A percentile compares a stretch with the other conserved stretches of the same genome.
Conservation (phyloP, 2,888 invertebrate species). For the Drosophila merina region DNA sequence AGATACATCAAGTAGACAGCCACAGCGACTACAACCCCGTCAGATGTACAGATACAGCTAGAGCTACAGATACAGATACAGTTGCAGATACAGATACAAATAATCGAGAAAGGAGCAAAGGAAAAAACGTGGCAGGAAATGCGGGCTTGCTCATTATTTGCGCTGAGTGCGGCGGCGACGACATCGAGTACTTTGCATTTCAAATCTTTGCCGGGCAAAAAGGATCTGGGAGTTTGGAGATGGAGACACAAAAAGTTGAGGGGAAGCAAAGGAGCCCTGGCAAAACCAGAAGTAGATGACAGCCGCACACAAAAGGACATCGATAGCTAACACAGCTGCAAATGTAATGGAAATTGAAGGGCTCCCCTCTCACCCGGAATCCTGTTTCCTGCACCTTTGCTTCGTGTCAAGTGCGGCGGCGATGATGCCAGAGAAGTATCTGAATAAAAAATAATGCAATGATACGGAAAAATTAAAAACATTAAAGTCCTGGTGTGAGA, state of each 20-base stretch:
- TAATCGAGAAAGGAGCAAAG: constrained; percentile 42
- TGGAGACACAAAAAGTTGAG: constrained; percentile 34
- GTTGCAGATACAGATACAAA: constrained; percentile 55
- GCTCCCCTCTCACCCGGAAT: constrained; percentile 44
- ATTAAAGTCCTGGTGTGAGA: constrained; percentile 48
- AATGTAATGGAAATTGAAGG: constrained; percentile 79
- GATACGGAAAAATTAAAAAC: constrained; percentile 80
- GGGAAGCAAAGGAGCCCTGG: constrained; percentile 42
- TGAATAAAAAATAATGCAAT: constrained; percentile 69
- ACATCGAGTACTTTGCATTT: constrained; percentile 77
- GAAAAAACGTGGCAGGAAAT: constrained; percentile 76
- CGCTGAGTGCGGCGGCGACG: constrained; percentile 73
- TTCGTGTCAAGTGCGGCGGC: constrained; percentile 71
- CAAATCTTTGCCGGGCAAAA: constrained; percentile 60
- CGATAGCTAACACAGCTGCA: constrained; percentile 75
- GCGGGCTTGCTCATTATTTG: constrained; percentile 80
- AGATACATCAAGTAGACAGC: constrained; percentile 77
- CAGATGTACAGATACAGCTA: constrained; percentile 27
- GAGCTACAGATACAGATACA: constrained; percentile 50
- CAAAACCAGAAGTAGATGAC: constrained; percentile 61
- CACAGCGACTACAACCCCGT: constrained; percentile 41
- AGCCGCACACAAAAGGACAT: constrained; percentile 80
- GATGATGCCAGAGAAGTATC: constrained; percentile 49
- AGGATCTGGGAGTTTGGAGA: constrained; percentile 20
- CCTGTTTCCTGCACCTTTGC: constrained; percentile 59